Conservation (phyloP, 2,888 invertebrate species). For the Odontomyia ornata region DNA sequence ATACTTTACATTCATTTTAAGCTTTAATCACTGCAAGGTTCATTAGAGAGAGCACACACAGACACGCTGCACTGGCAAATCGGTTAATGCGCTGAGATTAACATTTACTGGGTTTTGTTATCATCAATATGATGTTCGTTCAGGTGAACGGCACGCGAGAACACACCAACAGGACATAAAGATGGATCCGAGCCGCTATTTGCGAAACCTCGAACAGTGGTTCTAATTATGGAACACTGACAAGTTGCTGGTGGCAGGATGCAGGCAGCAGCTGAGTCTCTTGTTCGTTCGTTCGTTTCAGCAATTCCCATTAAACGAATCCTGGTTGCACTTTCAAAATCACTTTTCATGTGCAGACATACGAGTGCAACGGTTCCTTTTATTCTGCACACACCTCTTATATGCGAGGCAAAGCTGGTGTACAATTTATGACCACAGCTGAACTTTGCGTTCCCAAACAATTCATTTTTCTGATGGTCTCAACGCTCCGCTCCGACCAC, state of each 20-base stretch:
- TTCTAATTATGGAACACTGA: constrained; percentile 11
- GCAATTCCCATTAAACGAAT: background rate
- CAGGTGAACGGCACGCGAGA: background rate
- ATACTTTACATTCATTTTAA: constrained; percentile 39
- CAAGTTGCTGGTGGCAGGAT: no score
- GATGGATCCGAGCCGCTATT: background rate
- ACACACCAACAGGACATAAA: background rate
- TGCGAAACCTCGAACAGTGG: background rate
- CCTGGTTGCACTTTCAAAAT: constrained; percentile 20
- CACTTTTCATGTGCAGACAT: background rate
- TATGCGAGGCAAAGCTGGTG: no score
- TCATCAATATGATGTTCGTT: constrained; percentile 8
- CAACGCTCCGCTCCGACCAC: background rate
- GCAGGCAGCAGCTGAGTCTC: background rate
- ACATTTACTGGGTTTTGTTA: background rate
- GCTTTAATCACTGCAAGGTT: constrained; percentile 37
- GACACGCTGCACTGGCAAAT: background rate
- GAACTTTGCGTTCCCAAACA: background rate
- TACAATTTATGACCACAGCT: background rate
- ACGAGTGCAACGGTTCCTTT: background rate
- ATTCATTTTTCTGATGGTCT: background rate
- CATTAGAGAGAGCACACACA: constrained; percentile 28
- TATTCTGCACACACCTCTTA: background rate
- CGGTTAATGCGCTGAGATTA: background rate
- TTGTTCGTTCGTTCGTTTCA: background rate